A percentile compares a stretch with the other conserved stretches of the same genome.
Conservation (phyloP, 2,888 invertebrate genomes). For the Glaucopsyche alexis region DNA sequence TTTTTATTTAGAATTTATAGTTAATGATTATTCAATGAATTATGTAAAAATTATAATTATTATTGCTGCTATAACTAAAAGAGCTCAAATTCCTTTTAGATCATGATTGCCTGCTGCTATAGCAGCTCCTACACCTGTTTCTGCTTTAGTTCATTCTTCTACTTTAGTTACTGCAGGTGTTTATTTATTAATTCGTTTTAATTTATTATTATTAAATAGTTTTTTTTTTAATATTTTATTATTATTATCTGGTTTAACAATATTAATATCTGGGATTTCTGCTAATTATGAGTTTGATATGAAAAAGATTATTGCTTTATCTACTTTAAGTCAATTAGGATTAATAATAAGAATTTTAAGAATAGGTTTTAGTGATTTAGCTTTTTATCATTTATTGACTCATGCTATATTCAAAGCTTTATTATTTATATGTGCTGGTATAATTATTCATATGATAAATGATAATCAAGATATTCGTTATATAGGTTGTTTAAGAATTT, state of each 20-base stretch:
- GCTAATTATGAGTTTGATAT: constrained; percentile 85
- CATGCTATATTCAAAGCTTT: constrained; percentile 89
- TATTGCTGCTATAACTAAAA: constrained; percentile 85
- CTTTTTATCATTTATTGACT: constrained; percentile 86
- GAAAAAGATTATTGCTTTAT: constrained; percentile 89
- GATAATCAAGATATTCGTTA: constrained; percentile 85
- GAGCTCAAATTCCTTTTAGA: constrained; percentile 90
- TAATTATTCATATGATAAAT: constrained; percentile 82
- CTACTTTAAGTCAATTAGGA: constrained; percentile 87
- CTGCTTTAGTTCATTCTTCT: constrained; percentile 81
- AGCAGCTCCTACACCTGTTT: constrained; percentile 85
- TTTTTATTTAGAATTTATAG: constrained; percentile 75
- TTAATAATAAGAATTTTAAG: constrained; percentile 85
- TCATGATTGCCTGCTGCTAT: constrained; percentile 87
- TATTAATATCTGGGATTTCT: constrained; percentile 80
- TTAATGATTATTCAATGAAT: constrained; percentile 61
- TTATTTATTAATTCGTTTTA: constrained; percentile 87
- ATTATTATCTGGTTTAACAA: constrained; percentile 78
- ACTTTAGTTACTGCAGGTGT: constrained; percentile 88
- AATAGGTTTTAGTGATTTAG: constrained; percentile 74
- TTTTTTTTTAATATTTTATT: constrained; percentile 72
- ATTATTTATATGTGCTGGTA: constrained; percentile 86
- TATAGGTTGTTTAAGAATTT: constrained; percentile 72
- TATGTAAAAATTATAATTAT: constrained; percentile 67
- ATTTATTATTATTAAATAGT: constrained; percentile 64